Evolutionary conservation across 2,113 vertebrate species (phyloP).

Genomic region (Sylvia atricapilla): DNA sequence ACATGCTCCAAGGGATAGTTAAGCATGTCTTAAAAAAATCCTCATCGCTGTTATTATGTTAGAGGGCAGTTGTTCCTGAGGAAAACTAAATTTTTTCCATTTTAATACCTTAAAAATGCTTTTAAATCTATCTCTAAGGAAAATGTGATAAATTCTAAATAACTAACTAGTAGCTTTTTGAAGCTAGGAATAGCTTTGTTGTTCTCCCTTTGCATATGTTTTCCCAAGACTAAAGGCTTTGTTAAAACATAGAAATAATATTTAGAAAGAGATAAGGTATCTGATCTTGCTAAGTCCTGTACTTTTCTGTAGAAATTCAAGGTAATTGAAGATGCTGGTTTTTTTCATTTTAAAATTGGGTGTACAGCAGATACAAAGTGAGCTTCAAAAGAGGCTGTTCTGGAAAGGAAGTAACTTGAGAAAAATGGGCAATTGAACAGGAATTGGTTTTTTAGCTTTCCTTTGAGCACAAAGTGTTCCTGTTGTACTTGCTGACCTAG

Average conservation of each 20-base stretch:
- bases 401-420: slow-evolving; percentile 13
- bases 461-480: neutral
- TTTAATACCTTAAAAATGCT: neutral
- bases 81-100: neutral
- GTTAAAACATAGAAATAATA: neutral
- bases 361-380: neutral
- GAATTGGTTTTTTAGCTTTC: neutral
- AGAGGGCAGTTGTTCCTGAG: neutral
- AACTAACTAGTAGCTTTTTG: neutral
- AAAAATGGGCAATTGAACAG: neutral
- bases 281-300: neutral
- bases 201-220: neutral
- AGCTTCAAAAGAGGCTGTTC: neutral
- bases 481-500: neutral
- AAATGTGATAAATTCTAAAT: neutral
- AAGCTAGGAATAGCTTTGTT: neutral
- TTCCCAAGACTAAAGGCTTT: neutral
- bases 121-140: neutral
- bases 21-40: neutral
- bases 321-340: neutral
- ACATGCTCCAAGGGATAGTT: neutral
- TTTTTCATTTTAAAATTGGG: neutral
- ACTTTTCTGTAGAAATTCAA: neutral
- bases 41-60: neutral
- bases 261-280: neutral